These are phyloP conservation scores for Phrynocephalus vlangalii DNA, from an alignment of 2,797 vertebrate species.

Conservation along the genomic window DNA sequence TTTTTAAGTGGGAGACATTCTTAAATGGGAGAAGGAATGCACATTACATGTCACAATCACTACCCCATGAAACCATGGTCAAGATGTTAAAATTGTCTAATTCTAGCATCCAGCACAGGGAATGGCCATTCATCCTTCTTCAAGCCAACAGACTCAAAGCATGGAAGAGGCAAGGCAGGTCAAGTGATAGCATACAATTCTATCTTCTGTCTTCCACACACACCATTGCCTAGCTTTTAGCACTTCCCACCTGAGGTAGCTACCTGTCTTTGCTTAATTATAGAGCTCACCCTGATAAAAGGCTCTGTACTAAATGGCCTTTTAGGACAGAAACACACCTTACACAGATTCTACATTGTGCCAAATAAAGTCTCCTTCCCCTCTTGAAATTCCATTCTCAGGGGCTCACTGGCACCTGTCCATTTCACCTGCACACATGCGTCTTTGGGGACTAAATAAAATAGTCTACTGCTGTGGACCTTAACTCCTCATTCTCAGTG, in stretches of 20 bases:
- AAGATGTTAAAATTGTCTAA: neutral
- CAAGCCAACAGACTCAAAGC: neutral
- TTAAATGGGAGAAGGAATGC: neutral
- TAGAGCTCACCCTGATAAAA: neutral
- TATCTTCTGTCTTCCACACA: neutral
- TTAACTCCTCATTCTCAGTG: neutral
- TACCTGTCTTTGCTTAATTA: neutral
- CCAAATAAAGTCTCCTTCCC: neutral
- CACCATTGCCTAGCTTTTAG: neutral
- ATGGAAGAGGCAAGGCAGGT: too few relatives aligned
- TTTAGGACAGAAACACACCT: neutral
- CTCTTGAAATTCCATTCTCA: neutral
- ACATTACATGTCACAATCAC: neutral
- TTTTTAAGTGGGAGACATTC: neutral
- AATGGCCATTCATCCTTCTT: neutral
- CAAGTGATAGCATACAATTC: neutral
- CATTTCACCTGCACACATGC: neutral
- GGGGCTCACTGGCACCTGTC: too few relatives aligned
- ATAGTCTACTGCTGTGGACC: neutral
- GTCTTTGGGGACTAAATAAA: neutral
- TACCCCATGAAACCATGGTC: neutral
- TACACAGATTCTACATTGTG: neutral
- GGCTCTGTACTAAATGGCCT: neutral
- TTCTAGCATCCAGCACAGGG: neutral
- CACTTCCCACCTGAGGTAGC: neutral